Conservation (phyloP, 2,888 invertebrate genomes). For the Scaptomyza reducta region DNA sequence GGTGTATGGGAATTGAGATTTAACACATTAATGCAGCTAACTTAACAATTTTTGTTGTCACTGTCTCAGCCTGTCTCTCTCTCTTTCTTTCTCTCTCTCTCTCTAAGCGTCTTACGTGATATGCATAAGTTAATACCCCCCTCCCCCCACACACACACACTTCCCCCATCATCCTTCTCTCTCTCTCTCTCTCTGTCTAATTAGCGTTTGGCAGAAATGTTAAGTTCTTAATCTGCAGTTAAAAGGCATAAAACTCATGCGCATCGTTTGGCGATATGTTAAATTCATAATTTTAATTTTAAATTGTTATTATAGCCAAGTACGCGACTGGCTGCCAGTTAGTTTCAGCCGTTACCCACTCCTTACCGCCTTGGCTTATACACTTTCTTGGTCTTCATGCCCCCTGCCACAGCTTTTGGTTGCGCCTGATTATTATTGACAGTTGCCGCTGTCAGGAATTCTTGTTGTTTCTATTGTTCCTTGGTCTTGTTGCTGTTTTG, state of each 20-base stretch:
- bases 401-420: not conserved
- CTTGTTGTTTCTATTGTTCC: conserved; percentile 25
- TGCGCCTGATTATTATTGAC: conserved; percentile 73
- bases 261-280: conserved; percentile 68
- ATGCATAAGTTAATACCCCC: conserved; percentile 25
- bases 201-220: conserved; percentile 51
- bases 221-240: conserved; percentile 74
- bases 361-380: not conserved
- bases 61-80: conserved; percentile 7
- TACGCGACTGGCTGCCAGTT: conserved; percentile 14
- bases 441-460: conserved; percentile 62
- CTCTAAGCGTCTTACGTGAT: conserved; percentile 35
- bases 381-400: not conserved
- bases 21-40: conserved; percentile 23
- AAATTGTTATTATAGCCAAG: conserved; percentile 66
- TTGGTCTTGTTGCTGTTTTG: conserved; percentile 26
- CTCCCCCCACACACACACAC: not conserved
- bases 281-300: conserved; percentile 80
- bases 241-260: conserved; percentile 75
- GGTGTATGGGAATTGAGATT: conserved; percentile 10
- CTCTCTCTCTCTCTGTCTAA: conserved; percentile 31
- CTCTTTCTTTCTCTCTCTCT: not conserved
- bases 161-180: not conserved
- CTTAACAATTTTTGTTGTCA: conserved; percentile 29
- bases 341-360: conserved; percentile 11